Evolutionary conservation across 2,797 vertebrate genomes (phyloP).

Genomic region (Sebastes diaconus): DNA sequence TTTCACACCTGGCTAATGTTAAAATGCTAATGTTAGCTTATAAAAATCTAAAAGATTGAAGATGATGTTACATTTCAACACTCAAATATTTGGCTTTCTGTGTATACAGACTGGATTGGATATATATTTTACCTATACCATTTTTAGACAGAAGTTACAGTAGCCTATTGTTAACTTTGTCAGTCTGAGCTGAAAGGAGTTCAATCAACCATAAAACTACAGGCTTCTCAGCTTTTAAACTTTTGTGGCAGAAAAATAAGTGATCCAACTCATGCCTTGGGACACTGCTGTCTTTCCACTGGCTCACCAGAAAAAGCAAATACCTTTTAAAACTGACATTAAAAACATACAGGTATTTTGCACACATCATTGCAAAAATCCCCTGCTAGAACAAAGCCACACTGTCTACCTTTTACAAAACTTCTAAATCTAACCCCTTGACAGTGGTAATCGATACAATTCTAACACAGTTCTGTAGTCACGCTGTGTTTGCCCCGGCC

Average conservation of each 20-base stretch:
- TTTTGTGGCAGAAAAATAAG: not conserved
- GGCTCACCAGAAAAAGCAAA: not conserved
- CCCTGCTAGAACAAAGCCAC: not conserved
- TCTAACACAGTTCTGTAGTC: slow-evolving; percentile 28
- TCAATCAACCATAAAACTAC: not conserved
- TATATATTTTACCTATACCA: not conserved
- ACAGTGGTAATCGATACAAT: slow-evolving; percentile 25
- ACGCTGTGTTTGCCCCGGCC: slow-evolving; percentile 19
- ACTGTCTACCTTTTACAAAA: not conserved
- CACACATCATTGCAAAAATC: not conserved
- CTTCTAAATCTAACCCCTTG: slow-evolving; percentile 27
- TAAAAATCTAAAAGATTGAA: not conserved
- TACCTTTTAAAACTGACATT: not conserved
- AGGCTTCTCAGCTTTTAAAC: not conserved
- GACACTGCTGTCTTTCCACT: not conserved
- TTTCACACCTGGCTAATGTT: not conserved
- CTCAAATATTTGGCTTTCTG: not conserved
- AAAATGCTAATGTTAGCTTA: not conserved
- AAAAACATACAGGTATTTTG: not conserved
- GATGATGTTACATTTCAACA: not conserved
- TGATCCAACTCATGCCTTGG: not conserved
- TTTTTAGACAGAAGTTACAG: not conserved
- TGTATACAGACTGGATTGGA: not conserved
- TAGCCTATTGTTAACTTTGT: not conserved
- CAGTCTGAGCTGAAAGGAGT: not conserved